Evolutionary conservation across 35 echinoderm and acorn worm species (phyloP).

Genomic region (Apostichopus parvimensis): DNA sequence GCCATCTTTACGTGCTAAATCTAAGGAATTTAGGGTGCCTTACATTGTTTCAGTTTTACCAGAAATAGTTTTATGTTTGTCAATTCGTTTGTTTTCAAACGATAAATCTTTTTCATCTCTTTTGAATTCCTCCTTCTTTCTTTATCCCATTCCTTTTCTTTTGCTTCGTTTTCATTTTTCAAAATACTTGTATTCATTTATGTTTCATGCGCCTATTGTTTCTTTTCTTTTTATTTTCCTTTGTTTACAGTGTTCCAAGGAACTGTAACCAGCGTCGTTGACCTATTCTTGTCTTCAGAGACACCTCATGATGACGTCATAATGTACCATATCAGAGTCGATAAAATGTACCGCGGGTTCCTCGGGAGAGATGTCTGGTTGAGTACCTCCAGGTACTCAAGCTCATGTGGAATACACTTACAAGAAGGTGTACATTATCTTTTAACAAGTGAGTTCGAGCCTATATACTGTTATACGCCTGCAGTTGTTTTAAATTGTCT

Average conservation of each 20-base stretch:
- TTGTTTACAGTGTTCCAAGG: slow-evolving; percentile 30
- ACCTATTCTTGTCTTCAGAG: neutral
- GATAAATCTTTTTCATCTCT: too few relatives aligned
- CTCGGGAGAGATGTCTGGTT: slow-evolving; percentile 38
- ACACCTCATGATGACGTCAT: slow-evolving; percentile 28
- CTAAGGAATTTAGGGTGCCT: too few relatives aligned
- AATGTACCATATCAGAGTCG: slow-evolving; percentile 34
- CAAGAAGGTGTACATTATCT: neutral
- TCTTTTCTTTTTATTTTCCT: neutral
- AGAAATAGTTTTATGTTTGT: too few relatives aligned
- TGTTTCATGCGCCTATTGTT: neutral
- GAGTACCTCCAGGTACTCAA: neutral
- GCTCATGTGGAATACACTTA: slow-evolving; percentile 34
- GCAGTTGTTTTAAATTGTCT: too few relatives aligned
- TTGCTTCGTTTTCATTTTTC: neutral
- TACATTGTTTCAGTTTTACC: too few relatives aligned
- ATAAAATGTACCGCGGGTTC: slow-evolving; percentile 22
- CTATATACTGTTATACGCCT: too few relatives aligned
- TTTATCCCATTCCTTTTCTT: neutral
- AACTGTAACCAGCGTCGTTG: neutral
- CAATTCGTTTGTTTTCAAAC: too few relatives aligned
- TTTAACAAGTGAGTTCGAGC: slow-evolving; percentile 13
- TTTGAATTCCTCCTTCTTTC: neutral
- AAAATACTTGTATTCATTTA: neutral
- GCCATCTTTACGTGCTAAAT: too few relatives aligned